These are phyloP conservation scores for Odontomachus brunneus DNA, from an alignment of 1,140 invertebrate species.

Conservation along the genomic window DNA sequence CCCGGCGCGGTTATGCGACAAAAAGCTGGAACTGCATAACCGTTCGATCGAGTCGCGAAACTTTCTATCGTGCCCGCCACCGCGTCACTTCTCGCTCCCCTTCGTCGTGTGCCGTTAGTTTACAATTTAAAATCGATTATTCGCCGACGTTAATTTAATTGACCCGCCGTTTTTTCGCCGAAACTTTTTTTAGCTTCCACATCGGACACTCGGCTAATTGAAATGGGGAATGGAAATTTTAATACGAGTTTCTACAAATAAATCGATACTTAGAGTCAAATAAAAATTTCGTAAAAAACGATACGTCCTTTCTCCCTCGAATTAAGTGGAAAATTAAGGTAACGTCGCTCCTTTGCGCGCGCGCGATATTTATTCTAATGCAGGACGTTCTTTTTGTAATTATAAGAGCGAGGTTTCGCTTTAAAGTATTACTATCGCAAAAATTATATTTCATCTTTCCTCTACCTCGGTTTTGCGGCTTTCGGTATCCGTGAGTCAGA, in stretches of 20 bases:
- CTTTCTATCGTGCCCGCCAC: conserved; percentile 17
- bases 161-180: neutral
- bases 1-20: conserved; percentile 26
- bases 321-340: conserved; percentile 3
- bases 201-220: no score
- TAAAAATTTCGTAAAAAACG: neutral
- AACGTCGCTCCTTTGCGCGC: neutral
- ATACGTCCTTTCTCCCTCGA: no score
- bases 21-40: conserved; percentile 36
- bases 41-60: conserved; percentile 27
- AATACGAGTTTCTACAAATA: no score
- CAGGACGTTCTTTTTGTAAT: neutral
- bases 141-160: conserved; percentile 1
- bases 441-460: neutral
- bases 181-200: neutral
- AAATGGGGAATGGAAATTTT: no score
- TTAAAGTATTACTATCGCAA: neutral
- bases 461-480: neutral
- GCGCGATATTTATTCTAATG: neutral
- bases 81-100: neutral
- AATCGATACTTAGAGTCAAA: neutral
- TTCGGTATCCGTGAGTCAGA: neutral
- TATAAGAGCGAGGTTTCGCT: neutral
- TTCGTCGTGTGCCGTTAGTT: conserved; percentile 4
- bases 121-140: conserved; percentile 3